A percentile compares a stretch with the other conserved stretches of the same genome.
phyloP scores from a whole-genome alignment of 2,888 invertebrate species.

The Calliphora vomitoria region DNA sequence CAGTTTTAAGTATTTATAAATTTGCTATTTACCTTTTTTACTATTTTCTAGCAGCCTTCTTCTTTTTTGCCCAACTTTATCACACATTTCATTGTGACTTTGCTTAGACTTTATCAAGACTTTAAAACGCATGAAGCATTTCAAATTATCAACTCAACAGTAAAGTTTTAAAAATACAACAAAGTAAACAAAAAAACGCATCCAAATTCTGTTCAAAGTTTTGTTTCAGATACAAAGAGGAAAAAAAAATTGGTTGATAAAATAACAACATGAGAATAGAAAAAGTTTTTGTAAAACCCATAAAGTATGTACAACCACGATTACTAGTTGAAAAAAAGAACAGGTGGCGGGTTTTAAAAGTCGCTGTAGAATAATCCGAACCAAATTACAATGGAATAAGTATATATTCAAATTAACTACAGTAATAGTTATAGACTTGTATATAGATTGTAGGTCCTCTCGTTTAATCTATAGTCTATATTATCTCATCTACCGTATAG shows the following conservation, averaged over 20 bases:
- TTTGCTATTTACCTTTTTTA: neutral
- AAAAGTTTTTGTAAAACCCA: slow-evolving; percentile 2
- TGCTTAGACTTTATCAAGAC: slow-evolving; percentile 43
- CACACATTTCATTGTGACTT: slow-evolving; percentile 18
- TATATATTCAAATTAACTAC: neutral
- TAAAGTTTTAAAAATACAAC: slow-evolving; percentile 8
- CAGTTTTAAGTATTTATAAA: too few relatives aligned
- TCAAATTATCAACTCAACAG: slow-evolving; percentile 43
- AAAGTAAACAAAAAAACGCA: neutral
- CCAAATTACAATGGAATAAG: neutral
- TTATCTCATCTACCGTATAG: neutral
- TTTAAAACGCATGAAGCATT: slow-evolving; percentile 16
- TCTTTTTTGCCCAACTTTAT: neutral
- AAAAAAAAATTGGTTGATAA: neutral
- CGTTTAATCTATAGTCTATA: neutral
- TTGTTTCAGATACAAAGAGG: neutral
- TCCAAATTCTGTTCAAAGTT: slow-evolving; percentile 7
- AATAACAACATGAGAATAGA: neutral
- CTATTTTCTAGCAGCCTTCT: neutral
- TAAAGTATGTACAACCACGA: neutral
- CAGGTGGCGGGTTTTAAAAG: neutral
- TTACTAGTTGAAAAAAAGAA: neutral
- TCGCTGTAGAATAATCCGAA: neutral
- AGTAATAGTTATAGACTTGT: neutral
- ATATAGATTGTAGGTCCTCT: neutral